Base-by-base conservation (phyloP, 2,113 vertebrate species). In the Setophaga kirtlandii region DNA sequence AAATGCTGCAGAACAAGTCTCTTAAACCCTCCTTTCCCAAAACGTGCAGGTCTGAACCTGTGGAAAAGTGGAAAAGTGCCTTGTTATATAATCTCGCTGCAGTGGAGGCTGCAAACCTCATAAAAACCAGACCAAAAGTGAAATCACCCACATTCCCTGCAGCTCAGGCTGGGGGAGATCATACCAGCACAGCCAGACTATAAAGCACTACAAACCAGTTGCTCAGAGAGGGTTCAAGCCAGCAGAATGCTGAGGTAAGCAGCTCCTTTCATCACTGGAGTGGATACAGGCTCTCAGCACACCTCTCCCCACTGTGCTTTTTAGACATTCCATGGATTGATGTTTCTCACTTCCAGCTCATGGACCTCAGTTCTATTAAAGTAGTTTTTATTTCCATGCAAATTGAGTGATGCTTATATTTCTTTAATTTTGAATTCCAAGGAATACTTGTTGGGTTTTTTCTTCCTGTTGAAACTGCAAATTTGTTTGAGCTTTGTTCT, bases 21-120 rank as follows among this genome's bases (percentile, higher is more conserved):
- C 60, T 63, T 65, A 13, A 13, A 13, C 55, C 41, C 46, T 60
- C 55, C 0, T 62, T 88, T 80, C 87, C 69, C 64, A 5, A 83
- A 85, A n/a, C 25, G 4, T 4, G 23, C 79, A 83, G 47, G 94
- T 77, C 82, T 83, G 47, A 69, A 63, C 94, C 44, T 92, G 92
- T 15, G 68, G 46, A 44, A 28, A 35, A 15, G 92, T 15, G 68
- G 46, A 44, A 28, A 35, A 15, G 28, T 7, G 9, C 41, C 63
- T 17, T 8, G 41, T 94, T 95, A 41, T 7, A 41, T 62, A 95
- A 91, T 55, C 22, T 3, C 0, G 4, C 82, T 60, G 47, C 60
- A 55, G 6, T 0, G 0, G 28, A 79, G 67, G 58, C 70, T 67
- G 55, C 42, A 42, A 27, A 35, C 53, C 62, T 76, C 18, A 0